phyloP scores from a whole-genome alignment of 2,888 invertebrate genomes.

The Coleophora deauratella region DNA sequence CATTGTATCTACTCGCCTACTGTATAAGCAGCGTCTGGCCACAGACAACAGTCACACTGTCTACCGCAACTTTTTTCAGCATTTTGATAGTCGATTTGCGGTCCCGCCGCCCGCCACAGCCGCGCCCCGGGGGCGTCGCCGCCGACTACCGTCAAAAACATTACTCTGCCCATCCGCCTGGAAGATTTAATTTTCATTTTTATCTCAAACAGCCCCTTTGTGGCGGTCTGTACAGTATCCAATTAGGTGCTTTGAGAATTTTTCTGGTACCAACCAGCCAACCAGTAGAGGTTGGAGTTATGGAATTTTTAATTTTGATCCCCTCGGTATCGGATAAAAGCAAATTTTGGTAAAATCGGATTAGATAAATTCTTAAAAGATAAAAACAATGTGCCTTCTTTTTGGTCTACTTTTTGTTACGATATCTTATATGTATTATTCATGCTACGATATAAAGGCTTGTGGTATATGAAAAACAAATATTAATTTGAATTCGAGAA shows the following conservation, averaged over 20 bases:
- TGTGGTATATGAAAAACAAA: too few relatives aligned
- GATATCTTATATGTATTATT: too few relatives aligned
- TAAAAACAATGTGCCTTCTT: too few relatives aligned
- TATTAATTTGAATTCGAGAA: too few relatives aligned
- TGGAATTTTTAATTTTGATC: conserved; percentile 69
- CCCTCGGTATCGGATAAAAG: conserved; percentile 13
- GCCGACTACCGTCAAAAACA: conserved; percentile 71
- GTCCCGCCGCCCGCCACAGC: conserved; percentile 28
- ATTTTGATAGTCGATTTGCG: conserved; percentile 73
- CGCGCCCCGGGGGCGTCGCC: conserved; percentile 20
- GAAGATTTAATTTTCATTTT: conserved; percentile 77
- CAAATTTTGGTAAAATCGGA: conserved; percentile 1
- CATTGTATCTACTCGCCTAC: too few relatives aligned
- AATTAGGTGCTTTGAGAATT: conserved; percentile 71
- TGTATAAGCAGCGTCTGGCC: too few relatives aligned
- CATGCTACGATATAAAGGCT: too few relatives aligned
- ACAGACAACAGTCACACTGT: conserved; percentile 45
- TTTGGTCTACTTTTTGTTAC: too few relatives aligned
- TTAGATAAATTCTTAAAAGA: too few relatives aligned
- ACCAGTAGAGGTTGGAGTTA: conserved; percentile 49
- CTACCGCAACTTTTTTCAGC: conserved; percentile 56
- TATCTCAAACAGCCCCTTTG: conserved; percentile 75
- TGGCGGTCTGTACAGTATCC: conserved; percentile 70
- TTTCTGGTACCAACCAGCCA: conserved; percentile 45
- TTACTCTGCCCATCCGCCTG: conserved; percentile 71